Percentiles rank a stretch among this genome's conserved stretches.
Evolutionary conservation across 2,113 vertebrate species (phyloP).

Genomic region (Lasiurus borealis): DNA sequence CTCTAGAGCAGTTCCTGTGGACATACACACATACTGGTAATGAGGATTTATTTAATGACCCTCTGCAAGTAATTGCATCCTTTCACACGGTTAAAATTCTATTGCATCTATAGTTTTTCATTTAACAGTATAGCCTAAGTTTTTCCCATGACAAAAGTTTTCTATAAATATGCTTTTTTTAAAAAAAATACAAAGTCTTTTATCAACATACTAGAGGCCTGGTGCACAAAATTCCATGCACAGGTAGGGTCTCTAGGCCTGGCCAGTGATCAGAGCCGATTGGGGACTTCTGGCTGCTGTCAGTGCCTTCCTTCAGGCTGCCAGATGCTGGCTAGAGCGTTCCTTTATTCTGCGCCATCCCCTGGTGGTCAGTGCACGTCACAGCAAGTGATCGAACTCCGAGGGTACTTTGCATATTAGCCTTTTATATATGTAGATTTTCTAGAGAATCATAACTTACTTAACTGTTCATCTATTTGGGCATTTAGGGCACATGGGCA

Average conservation of each 20-base stretch:
- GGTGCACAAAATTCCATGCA: too few species aligned
- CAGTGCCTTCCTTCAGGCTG: too few species aligned
- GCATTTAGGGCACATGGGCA: background rate
- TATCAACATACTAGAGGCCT: too few species aligned
- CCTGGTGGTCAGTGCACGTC: too few species aligned
- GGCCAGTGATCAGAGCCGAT: too few species aligned
- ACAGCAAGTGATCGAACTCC: too few species aligned
- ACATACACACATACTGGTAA: background rate
- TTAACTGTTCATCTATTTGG: background rate
- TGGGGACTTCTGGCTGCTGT: too few species aligned
- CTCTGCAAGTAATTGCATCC: background rate
- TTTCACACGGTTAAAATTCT: background rate
- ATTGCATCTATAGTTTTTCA: background rate
- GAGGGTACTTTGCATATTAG: too few species aligned
- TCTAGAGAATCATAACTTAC: background rate
- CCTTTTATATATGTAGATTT: too few species aligned
- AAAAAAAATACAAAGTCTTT: background rate
- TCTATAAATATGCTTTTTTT: constrained; percentile 1
- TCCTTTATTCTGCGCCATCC: too few species aligned
- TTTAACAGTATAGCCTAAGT: background rate
- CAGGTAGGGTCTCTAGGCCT: too few species aligned
- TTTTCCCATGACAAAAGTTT: background rate
- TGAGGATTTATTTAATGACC: background rate
- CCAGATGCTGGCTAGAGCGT: too few species aligned
- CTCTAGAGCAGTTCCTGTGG: background rate